Evolutionary conservation across 2,797 vertebrate species (phyloP), one percentile per base, ranked within the genome.

Genomic region (Enteromius paludinosus): DNA sequence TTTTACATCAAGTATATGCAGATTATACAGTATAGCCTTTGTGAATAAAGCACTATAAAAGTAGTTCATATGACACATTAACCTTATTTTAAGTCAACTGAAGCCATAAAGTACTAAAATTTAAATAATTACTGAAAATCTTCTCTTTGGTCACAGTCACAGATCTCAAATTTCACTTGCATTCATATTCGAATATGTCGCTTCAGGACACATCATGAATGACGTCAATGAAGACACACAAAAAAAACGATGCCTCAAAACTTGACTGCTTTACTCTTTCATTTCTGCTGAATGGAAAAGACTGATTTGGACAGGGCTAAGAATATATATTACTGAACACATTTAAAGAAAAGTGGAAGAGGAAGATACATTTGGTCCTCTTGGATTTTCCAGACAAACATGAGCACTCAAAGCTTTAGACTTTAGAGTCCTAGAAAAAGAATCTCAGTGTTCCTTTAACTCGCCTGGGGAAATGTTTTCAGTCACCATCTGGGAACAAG

Each of bases 401-500:
- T 59, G 12, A 62, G 54, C 25, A 18, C 54, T 35, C 54, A 35
- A 59, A 59, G 59, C 78, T 43, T 52, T 12, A 1, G 54, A 72
- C n/a, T n/a, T n/a, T n/a, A n/a, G n/a, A n/a, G 78, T 56, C 43
- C 43, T 23, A 0, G 30, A 64, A 30, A 35, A 61, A 28, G 10
- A 28, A 65, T 70, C 33, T 45, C 52, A 71, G 25, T 41, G 23
- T 64, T 65, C 43, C 30, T 73, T 18, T 20, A 4, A 49, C 45
- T 62, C 11, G 23, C 18, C 62, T 45, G 35, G 28, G 62, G 56
- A 73, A 77, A 66, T 8, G 75, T 61, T 61, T 74, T 33, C 38
- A 41, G 6, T 12, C 17, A 38, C 20, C 65, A 9, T 59, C 62
- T 66, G 30, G 66, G 38, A 52, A 9, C 33, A 68, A 30, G 74